Conservation (phyloP, 2,113 vertebrate genomes). For the Rhabdomys dilectus region DNA sequence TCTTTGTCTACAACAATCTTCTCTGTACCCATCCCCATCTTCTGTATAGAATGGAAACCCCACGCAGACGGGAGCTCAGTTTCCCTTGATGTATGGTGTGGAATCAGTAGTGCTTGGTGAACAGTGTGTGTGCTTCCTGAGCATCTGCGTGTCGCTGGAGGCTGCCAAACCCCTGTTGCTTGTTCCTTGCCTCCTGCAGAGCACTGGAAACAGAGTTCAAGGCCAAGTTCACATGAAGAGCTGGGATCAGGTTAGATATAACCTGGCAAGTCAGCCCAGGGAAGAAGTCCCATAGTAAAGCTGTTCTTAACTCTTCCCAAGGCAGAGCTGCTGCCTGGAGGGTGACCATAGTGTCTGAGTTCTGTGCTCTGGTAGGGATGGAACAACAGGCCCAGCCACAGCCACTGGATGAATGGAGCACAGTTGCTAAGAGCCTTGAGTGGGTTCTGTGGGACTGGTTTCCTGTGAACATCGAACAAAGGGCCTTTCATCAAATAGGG, state of each 20-base stretch:
- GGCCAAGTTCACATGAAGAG: rapidly evolving
- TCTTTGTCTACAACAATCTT: not conserved
- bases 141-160: too few relatives aligned
- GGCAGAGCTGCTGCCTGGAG: not conserved
- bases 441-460: not conserved
- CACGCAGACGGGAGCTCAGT: not conserved
- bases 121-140: rapidly evolving
- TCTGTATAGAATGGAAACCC: not conserved
- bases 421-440: not conserved
- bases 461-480: not conserved
- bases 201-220: not conserved
- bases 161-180: not conserved
- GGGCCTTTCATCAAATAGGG: not conserved
- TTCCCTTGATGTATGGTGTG: not conserved
- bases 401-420: not conserved
- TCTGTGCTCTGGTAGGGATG: not conserved
- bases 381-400: too few relatives aligned
- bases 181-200: not conserved
- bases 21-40: not conserved
- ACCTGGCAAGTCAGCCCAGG: rapidly evolving
- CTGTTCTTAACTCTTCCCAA: not conserved
- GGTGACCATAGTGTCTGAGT: rapidly evolving
- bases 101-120: not conserved
- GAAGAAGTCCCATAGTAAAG: rapidly evolving
- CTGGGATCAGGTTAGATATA: not conserved